A percentile compares a stretch with the other conserved stretches of the same genome.
Conservation (phyloP, 2,888 invertebrate genomes). For the Trisateles emortualis region DNA sequence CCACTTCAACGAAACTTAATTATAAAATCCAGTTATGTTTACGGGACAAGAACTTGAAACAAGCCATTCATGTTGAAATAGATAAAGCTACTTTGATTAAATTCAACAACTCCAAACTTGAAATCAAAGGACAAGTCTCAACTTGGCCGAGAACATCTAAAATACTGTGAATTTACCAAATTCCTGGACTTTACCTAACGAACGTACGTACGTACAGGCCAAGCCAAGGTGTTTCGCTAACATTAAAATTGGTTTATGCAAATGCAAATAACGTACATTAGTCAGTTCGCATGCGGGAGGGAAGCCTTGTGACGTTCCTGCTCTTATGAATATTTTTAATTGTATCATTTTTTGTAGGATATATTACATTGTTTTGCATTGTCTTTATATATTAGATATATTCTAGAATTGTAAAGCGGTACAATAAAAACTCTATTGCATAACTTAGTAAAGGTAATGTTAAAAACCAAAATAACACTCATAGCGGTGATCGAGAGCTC, state of each 20-base stretch:
- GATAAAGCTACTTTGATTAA: constrained; percentile 64
- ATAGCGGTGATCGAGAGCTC: not conserved
- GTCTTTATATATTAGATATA: not conserved
- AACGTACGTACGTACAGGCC: too few species aligned
- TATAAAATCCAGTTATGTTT: constrained; percentile 45
- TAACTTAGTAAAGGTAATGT: too few species aligned
- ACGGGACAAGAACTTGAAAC: constrained; percentile 42
- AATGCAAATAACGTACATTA: constrained; percentile 37
- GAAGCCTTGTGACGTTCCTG: not conserved
- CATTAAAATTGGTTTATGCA: constrained; percentile 42
- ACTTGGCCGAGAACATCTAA: constrained; percentile 27
- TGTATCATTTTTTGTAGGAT: not conserved
- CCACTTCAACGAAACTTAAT: constrained; percentile 35
- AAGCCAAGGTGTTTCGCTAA: constrained; percentile 19
- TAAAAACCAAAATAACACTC: not conserved
- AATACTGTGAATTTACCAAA: constrained; percentile 42
- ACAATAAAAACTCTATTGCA: too few species aligned
- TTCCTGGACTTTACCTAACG: constrained; percentile 22
- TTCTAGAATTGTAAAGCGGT: too few species aligned
- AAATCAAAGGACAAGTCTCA: constrained; percentile 56
- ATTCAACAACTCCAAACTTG: constrained; percentile 53
- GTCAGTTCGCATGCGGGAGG: constrained; percentile 19
- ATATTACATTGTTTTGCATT: not conserved
- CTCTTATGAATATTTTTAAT: constrained; percentile 5
- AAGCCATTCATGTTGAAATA: constrained; percentile 55